These are phyloP conservation scores for Cacoxenus indagator DNA, from an alignment of 2,888 invertebrate species.

Conservation along the genomic window DNA sequence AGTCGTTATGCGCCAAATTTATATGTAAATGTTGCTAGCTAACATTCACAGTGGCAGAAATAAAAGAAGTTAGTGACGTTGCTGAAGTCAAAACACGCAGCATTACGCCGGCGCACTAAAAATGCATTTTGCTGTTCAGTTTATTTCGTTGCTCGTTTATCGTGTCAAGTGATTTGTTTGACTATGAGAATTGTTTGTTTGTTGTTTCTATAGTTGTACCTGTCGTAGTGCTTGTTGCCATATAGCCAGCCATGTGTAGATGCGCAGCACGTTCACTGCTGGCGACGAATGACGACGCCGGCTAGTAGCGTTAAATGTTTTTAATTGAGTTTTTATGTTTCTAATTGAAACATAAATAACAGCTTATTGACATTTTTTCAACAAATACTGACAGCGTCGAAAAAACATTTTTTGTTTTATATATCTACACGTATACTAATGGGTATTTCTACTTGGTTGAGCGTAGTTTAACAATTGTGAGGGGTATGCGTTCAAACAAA, in stretches of 20 bases:
- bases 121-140: conserved; percentile 3
- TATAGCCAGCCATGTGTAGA: neutral
- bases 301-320: conserved; percentile 16
- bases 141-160: neutral
- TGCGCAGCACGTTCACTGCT: neutral
- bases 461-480: too few species aligned
- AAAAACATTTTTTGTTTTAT: conserved; percentile 38
- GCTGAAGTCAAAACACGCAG: neutral
- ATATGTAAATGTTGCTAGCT: conserved; percentile 15
- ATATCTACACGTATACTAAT: too few species aligned
- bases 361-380: conserved; percentile 18
- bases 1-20: conserved; percentile 21
- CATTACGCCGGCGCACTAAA: neutral
- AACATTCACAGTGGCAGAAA: neutral
- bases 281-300: neutral
- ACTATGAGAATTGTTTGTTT: neutral
- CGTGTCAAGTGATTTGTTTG: conserved; percentile 20
- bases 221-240: neutral
- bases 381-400: neutral
- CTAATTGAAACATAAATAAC: conserved; percentile 24
- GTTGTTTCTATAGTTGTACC: neutral
- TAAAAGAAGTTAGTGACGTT: neutral
- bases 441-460: too few species aligned
- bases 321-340: conserved; percentile 23
- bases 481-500: too few species aligned